These are phyloP conservation scores for Drosophila mayri DNA, from an alignment of 1,140 invertebrate species.

Conservation along the genomic window DNA sequence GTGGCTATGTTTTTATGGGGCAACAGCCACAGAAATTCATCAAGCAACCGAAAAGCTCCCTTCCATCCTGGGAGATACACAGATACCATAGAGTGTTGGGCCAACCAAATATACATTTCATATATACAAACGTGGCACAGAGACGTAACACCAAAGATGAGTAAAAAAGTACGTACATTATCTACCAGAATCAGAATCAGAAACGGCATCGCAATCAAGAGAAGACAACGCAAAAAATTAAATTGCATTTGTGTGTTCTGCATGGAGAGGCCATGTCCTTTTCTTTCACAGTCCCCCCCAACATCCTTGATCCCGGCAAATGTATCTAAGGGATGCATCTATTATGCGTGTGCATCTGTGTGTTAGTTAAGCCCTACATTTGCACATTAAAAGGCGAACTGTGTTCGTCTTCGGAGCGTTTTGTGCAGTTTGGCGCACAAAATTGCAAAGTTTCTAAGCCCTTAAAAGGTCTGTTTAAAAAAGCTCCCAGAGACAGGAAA, in stretches of 20 bases:
- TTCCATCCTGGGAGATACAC: constrained; percentile 58
- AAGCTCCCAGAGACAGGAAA: constrained; percentile 22
- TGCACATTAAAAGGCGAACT: constrained; percentile 82
- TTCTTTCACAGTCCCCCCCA: neutral
- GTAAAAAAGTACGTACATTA: constrained; percentile 43
- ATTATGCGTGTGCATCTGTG: constrained; percentile 72
- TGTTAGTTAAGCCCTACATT: constrained; percentile 79
- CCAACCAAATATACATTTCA: constrained; percentile 83
- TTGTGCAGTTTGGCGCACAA: constrained; percentile 59
- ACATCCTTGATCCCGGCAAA: constrained; percentile 1
- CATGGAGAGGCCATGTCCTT: constrained; percentile 41
- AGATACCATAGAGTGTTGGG: constrained; percentile 40
- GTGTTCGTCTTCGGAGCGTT: constrained; percentile 55
- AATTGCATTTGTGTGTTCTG: constrained; percentile 82
- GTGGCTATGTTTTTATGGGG: constrained; percentile 78
- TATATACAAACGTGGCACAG: constrained; percentile 43
- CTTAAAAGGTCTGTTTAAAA: constrained; percentile 63
- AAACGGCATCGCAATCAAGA: constrained; percentile 38
- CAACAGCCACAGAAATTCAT: constrained; percentile 71
- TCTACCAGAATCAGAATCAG: constrained; percentile 43
- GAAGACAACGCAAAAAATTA: constrained; percentile 65
- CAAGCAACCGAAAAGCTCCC: constrained; percentile 67
- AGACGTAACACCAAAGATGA: constrained; percentile 59
- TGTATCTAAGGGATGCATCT: constrained; percentile 67
- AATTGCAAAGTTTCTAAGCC: constrained; percentile 60